Evolutionary conservation across 1,140 invertebrate species (phyloP), one percentile per base, ranked within the genome.

Genomic region (Drosophila bocki): DNA sequence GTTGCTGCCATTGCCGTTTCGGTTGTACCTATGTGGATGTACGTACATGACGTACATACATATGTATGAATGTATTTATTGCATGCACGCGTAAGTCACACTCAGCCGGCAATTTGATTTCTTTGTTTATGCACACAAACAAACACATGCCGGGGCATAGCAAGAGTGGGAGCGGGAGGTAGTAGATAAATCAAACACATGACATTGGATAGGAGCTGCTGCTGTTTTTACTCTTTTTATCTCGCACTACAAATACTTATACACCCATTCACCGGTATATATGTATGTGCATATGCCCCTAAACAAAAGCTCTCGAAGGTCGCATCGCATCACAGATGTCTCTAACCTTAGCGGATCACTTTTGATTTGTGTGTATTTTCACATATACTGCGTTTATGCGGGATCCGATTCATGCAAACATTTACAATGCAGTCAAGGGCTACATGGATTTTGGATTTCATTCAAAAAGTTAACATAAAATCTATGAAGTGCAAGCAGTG

Each of bases 81-180:
- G 75, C 75, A 78, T 78, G 75, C 74, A 69, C 75, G 75, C 75
- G 75, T 78, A 69, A 78, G 74, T 78, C 75, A 78, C 75, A 78
- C 75, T 78, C 64, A 53, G 54, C 71, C 75, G 71, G 71, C 75
- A 75, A 65, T 75, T 77, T 75, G 72, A 64, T 65, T 75, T 65
- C 71, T 74, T 75, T 64, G 69, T 72, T 72, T 75, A 62, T 76
- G 74, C 71, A 75, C 51, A 76, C 51, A 50, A 29, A 65, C 72
- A 56, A 22, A 32, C 42, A 44, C 41, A 35, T 41, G 41, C 41
- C 13, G 51, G 51, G 37, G 15, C 63, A 68, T 17, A 42, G 19
- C 33, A 6, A 54, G 13, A 37, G 51, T 8, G 19, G 51, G 3
- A 54, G 50, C 17, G 32, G 33, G 33, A 11, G 33, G 51, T 54